Evolutionary conservation across 2,113 vertebrate species (phyloP).

Genomic region (Recurvirostra avosetta): DNA sequence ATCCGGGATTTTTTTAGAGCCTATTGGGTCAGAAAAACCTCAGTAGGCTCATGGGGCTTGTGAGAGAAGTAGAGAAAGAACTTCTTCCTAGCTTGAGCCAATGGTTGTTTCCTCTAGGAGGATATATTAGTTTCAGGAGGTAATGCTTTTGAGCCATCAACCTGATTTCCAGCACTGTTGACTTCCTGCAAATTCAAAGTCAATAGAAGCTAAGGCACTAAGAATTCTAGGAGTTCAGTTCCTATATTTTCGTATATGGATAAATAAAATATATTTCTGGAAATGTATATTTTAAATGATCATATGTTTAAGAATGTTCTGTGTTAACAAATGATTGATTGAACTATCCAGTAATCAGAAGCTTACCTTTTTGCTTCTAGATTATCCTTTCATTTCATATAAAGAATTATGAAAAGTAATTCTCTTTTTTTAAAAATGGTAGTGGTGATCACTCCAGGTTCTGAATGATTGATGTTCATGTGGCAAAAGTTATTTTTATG

Average conservation of each 20-base stretch:
- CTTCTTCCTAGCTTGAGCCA: background rate
- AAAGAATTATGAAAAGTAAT: background rate
- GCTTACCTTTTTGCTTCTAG: background rate
- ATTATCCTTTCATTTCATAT: background rate
- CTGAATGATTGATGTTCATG: background rate
- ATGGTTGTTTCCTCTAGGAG: background rate
- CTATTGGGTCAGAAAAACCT: constrained; percentile 6
- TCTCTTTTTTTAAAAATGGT: background rate
- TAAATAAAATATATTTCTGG: background rate
- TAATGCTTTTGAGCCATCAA: background rate
- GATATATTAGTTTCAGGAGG: background rate
- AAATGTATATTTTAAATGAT: background rate
- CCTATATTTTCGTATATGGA: background rate
- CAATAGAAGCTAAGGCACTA: background rate
- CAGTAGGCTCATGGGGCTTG: background rate
- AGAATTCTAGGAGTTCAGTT: background rate
- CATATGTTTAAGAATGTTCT: background rate
- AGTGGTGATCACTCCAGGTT: background rate
- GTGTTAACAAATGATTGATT: background rate
- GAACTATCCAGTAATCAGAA: background rate
- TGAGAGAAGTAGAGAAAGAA: background rate
- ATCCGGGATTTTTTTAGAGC: background rate
- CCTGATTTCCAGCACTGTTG: background rate
- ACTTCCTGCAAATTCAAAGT: background rate
- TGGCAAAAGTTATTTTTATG: background rate